Evolutionary conservation across 2,797 vertebrate species (phyloP).

Genomic region (Enteromius trimaculatus): DNA sequence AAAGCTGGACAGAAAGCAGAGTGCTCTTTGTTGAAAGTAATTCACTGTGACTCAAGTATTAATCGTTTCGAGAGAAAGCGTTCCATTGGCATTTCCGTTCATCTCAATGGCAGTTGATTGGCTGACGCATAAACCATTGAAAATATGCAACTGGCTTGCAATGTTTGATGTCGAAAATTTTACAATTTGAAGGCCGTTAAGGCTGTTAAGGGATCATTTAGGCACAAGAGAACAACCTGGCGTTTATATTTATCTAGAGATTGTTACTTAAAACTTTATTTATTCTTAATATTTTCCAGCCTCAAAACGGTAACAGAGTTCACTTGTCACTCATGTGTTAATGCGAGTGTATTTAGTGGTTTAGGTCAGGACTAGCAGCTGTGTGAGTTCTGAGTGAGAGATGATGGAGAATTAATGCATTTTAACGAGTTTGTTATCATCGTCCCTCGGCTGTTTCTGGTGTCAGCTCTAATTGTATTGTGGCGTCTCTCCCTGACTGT

Average conservation of each 20-base stretch:
- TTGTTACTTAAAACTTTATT: too few species aligned
- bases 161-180: background rate
- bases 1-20: background rate
- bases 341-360: background rate
- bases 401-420: conserved; percentile 1
- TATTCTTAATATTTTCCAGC: too few species aligned
- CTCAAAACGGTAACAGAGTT: background rate
- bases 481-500: background rate
- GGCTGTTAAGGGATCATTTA: background rate
- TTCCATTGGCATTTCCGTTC: background rate
- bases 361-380: background rate
- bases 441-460: background rate
- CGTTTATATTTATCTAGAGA: background rate
- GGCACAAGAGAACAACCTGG: background rate
- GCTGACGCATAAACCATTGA: background rate
- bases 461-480: conserved; percentile 30
- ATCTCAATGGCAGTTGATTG: background rate
- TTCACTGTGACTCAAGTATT: background rate
- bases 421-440: conserved; percentile 21
- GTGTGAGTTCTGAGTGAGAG: background rate
- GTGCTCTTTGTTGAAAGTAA: background rate
- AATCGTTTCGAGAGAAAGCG: background rate
- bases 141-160: background rate
- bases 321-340: background rate
- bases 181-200: background rate